Base-by-base conservation (phyloP, 2,113 vertebrate genomes). In the Fulica atra region DNA sequence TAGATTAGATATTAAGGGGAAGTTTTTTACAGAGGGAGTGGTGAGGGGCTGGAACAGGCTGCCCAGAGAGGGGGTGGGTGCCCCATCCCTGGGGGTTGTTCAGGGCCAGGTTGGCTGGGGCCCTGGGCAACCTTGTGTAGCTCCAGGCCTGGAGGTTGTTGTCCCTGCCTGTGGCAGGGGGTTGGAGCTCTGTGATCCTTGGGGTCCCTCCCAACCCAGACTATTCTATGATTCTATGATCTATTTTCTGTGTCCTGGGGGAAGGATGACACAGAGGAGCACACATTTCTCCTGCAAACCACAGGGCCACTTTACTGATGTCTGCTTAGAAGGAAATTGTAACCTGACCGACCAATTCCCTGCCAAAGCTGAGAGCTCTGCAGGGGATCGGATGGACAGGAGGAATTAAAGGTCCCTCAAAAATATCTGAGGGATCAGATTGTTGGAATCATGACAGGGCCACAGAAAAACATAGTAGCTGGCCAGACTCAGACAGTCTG, bases 351-450 rank as follows among this genome's bases (percentile, higher is more conserved):
- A 77, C 4, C 25, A 11, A 20, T 16, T 54, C 19, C 29, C 28
- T 59, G 25, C 48, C 66, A 8, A 0, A 20, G 74, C 89, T 11
- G 38, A 36, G 38, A 31, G 44, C 65, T 81, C 50, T 64, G 48
- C 23, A 3, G 51, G 70, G 73, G 20, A 56, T 4, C 0, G 1
- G 18, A 36, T 2, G 63, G 81, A 24, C 36, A 53, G 12, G 0
- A 46, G 78, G 61, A 85, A 60, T 74, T 36, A 29, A 74, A 81
- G 36, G 51, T 61, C 72, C 77, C 4, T 59, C 61, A 19, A 66
- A 38, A 33, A 15, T 26, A 66, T 46, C 20, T 48, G 25, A 86
- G 36, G 40, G 10, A 57, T 53, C 10, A 4, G 14, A 8, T 1
- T 36, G 54, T 2, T 71, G 69, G 51, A 25, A 91, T 53, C 16